A percentile compares a stretch with the other conserved stretches of the same genome.
phyloP scores from a whole-genome alignment of 2,113 vertebrate genomes.

The Ifrita kowaldi region DNA sequence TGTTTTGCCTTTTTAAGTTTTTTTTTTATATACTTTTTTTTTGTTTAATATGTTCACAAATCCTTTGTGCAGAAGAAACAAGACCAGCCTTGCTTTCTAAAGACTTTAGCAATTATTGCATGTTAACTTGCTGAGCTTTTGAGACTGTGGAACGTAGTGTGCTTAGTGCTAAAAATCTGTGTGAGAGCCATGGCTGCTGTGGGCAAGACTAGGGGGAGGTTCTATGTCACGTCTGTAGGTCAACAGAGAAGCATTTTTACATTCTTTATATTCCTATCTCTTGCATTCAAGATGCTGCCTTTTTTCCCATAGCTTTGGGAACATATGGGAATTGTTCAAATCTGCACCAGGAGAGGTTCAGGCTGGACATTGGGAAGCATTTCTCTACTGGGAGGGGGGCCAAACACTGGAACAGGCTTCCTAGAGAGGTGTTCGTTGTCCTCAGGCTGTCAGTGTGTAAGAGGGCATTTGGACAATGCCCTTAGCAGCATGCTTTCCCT shows the following conservation, averaged over 20 bases:
- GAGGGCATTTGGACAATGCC: background rate
- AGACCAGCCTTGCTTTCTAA: background rate
- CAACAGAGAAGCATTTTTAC: background rate
- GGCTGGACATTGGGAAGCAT: background rate
- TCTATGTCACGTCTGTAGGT: background rate
- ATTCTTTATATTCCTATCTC: background rate
- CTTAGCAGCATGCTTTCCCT: background rate
- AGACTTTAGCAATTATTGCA: background rate
- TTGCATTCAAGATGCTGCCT: background rate
- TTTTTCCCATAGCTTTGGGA: background rate
- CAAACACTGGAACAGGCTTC: background rate
- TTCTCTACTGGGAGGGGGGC: background rate
- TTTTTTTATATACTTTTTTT: background rate
- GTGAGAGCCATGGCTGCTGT: background rate
- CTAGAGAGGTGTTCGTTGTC: accelerated
- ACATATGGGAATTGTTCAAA: accelerated
- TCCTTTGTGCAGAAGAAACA: background rate
- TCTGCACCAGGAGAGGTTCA: background rate
- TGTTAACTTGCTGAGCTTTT: background rate
- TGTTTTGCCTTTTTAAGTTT: background rate
- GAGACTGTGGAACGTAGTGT: accelerated
- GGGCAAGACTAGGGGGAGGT: background rate
- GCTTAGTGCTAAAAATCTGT: background rate
- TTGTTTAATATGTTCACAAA: background rate
- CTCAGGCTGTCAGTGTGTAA: background rate